Evolutionary conservation across 2,797 vertebrate genomes (phyloP), one percentile per base, ranked within the genome.

Genomic region (Aplochiton taeniatus): DNA sequence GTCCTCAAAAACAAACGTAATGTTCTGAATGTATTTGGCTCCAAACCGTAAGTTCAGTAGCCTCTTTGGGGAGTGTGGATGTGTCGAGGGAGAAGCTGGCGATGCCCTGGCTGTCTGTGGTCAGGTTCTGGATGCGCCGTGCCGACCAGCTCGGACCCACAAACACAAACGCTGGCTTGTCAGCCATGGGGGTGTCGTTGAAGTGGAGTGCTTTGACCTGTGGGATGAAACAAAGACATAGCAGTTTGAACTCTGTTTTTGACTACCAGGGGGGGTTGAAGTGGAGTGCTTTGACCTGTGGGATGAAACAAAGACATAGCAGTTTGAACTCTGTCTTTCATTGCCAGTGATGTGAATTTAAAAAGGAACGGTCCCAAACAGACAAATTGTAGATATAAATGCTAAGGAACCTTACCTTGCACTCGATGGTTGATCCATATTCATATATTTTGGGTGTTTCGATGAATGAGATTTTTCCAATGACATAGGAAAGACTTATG

Each of bases 381-480:
- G n/a, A n/a, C n/a, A n/a, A n/a, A n/a, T n/a, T n/a, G n/a, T n/a
- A n/a, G n/a, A n/a, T n/a, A n/a, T n/a, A n/a, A n/a, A n/a, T n/a
- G n/a, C n/a, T n/a, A n/a, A 65, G 42, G 12, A 1, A 70, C 77
- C 61, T n/a, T 63, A 91, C 90, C 51, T 84, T 88, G 70, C 88
- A 89, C 13, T 74, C 20, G 11, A 92, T n/a, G 20, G 41, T 4
- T 17, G 63, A 54, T 55, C 73, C 84, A 45, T 18, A 0, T 0
- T 81, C 47, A 74, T 84, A 90, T 56, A 77, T 55, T 49, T 76
- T 80, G 20, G 84, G 88, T 5, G 75, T 75, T 41, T 90, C 65
- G 9, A 85, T 1, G 42, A 92, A 89, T n/a, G 66, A 67, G 45
- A 91, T 20, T 11, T 31, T 79, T 72, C 90, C 90, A 58, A 86